Evolutionary conservation across 2,113 vertebrate species (phyloP), one percentile per base, ranked within the genome.

Genomic region (Eidolon helvum): DNA sequence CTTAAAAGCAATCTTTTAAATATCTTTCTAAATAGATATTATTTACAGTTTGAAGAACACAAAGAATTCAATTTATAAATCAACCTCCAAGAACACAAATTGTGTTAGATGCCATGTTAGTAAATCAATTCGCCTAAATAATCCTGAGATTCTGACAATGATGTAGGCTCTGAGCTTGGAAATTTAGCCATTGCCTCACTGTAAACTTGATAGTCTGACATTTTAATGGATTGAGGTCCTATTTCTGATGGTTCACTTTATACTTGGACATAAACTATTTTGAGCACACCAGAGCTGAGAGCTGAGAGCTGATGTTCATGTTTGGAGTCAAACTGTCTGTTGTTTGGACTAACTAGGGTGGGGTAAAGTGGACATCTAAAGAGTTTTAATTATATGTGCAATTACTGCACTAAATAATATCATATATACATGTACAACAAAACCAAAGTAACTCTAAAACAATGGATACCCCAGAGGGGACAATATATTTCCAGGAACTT

Each of bases 91-190:
- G 74, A 96, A 96, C 91, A 98, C 97, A 99, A 96, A 98, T 98
- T 95, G 97, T 80, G 5, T 97, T 97, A 91, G 89, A 63, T 98
- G 95, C 59, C 68, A 55, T 95, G 95, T 98, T 97, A 97, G 92
- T 97, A 98, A 98, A 98, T 98, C 97, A 98, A 53, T 77, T 97
- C 98, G 96, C 96, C 98, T 98, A 98, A 98, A 98, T 98, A 98
- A 98, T 97, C 53, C 61, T 78, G 94, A 94, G 94, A 80, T 87
- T 96, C 90, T 96, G 93, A 98, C 94, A 98, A 96, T 61, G 96
- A 97, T 93, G 61, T 50, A 97, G 96, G 33, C 94, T 97, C 91
- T 80, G 87, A 65, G 71, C 94, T 94, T 98, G 90, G 97, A 97
- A 98, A 98, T 98, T 93, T 94, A 96, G 95, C 84, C 95, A 94